phyloP scores from a whole-genome alignment of 1,140 invertebrate genomes.

The Sitobion miscanthi region DNA sequence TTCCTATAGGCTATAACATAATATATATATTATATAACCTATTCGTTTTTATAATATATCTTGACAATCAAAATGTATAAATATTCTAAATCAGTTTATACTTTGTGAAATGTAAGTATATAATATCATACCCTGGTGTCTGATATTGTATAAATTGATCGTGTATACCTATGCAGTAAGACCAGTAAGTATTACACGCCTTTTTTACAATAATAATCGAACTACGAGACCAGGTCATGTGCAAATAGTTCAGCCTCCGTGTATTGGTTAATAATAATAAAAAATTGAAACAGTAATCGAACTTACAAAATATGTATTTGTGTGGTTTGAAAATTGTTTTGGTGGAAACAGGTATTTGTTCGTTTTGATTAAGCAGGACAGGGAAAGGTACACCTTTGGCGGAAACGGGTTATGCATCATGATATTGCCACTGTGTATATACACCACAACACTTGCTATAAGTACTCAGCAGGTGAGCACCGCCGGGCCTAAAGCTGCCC shows the following conservation, averaged over 20 bases:
- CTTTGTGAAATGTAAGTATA: too few species aligned
- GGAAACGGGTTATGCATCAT: neutral
- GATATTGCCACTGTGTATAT: neutral
- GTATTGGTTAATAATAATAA: too few species aligned
- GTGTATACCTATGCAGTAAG: neutral
- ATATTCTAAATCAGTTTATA: too few species aligned
- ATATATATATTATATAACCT: too few species aligned
- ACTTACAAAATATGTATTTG: neutral
- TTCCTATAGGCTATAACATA: too few species aligned
- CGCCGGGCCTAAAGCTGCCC: neutral
- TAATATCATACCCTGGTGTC: too few species aligned
- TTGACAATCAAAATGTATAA: too few species aligned
- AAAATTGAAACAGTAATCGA: neutral
- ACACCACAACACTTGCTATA: neutral
- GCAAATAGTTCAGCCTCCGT: too few species aligned
- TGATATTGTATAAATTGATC: neutral
- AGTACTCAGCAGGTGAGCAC: neutral
- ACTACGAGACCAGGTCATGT: too few species aligned
- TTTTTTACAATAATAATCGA: too few species aligned
- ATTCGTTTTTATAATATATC: too few species aligned
- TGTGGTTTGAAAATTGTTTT: neutral
- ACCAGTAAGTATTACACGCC: too few species aligned
- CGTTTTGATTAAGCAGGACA: neutral
- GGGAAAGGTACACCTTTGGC: neutral
- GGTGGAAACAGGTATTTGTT: neutral